Base-by-base conservation (phyloP, 2,113 vertebrate genomes). In the Pica pica region DNA sequence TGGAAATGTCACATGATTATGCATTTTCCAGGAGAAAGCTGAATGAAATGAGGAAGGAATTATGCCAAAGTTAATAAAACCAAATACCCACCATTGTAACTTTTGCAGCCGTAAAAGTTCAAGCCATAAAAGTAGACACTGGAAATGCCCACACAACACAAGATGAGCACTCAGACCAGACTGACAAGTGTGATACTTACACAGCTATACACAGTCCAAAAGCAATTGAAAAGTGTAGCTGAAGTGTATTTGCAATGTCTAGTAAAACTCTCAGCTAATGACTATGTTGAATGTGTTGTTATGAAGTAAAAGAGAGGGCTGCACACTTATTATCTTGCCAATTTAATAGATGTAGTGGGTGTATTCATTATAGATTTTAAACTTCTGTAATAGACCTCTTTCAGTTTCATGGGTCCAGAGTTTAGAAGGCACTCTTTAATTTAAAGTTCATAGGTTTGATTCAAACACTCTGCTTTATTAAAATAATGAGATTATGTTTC, bases 251-350 rank as follows among this genome's bases (percentile, higher is more conserved):
- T 94, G 59, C 57, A 69, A 39, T 41, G 24, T 41, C 44, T 76
- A 22, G 37, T 63, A 76, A 83, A 89, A 69, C 28, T 82, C 55
- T 42, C 23, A 80, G 50, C 81, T 95, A 91, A 89, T 86, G 52
- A 95, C 14, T 90, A 52, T 16, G 35, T n/a, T 69, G 60, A 89
- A 88, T 53, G 20, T 60, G 35, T 33, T 92, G 77, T 52, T 70
- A 60, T 61, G 80, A 93, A 95, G 63, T 47, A 89, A 47, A 64
- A 83, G 39, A 82, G 50, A 59, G 13, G 33, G 63, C 57, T 80
- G 63, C 31, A 74, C 83, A 82, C 89, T 94, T 89, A 89, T 92
- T 95, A 92, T 65, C 70, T 65, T 93, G 80, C 55, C 71, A 82
- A 31, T 80, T 92, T 68, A 82, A 84, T 22, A 82, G 53, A 89